Evolutionary conservation across 1,140 invertebrate genomes (phyloP), one percentile per base, ranked within the genome.

Genomic region (Maconellicoccus hirsutus): DNA sequence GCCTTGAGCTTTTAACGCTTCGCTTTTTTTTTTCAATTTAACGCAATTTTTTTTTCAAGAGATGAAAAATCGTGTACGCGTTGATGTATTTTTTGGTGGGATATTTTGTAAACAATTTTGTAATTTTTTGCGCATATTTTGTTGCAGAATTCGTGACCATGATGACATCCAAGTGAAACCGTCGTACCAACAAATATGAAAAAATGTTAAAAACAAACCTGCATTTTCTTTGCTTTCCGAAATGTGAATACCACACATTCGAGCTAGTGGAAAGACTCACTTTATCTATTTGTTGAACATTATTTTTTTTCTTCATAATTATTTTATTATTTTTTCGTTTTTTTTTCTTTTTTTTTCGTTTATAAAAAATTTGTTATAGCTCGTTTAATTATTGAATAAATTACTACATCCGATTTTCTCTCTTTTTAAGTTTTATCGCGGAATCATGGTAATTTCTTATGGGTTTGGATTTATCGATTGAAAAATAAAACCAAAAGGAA

Each of bases 131-230:
- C 79, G 79, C 78, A 83, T 3, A 19, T 52, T 79, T 83, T 81
- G 78, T 88, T 91, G 69, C 88, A 94, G 92, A 96, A 88, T 96
- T 96, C 85, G 93, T 96, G 84, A 96, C 93, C 85, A 96, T 96
- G 93, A 96, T 96, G 93, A 96, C 92, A 86, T 95, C 92, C 86
- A 96, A 96, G 90, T 96, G 92, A 86, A 66, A 66, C 61, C 61
- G 25, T 66, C 61, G 61, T 66, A 66, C 61, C 61, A 66, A 66
- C 61, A 66, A 25, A 66, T 16, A 26, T 25, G 25, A 66, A 25
- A 66, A 66, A 66, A 66, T 6, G 4, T 3, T 25, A 6, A 26
- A 25, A 25, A 66, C 21, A 66, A 66, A 66, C 61, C 61, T 66
- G 61, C 61, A 66, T 66, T 66, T 66, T 66, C 61, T 66, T 66